These are phyloP conservation scores for Adoxophyes honmai DNA, from an alignment of 1,140 invertebrate genomes.

Conservation along the genomic window DNA sequence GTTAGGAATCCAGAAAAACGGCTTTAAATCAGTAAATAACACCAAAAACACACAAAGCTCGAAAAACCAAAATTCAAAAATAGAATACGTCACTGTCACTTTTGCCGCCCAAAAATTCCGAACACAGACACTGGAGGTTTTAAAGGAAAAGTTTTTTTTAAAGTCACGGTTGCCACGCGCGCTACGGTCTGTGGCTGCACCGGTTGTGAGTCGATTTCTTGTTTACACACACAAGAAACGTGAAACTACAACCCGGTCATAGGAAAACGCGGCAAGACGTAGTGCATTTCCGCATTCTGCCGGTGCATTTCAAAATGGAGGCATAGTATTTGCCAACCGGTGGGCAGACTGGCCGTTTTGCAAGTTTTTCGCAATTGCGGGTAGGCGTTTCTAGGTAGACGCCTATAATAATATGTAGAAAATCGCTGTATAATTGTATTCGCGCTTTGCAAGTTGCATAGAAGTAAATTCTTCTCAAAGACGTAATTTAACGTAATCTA, in stretches of 20 bases:
- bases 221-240: conserved; percentile 49
- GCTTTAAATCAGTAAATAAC: conserved; percentile 29
- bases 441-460: too few relatives aligned
- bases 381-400: not conserved
- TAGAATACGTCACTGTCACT: conserved; percentile 44
- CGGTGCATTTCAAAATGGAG: conserved; percentile 51
- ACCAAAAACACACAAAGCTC: conserved; percentile 35
- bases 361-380: conserved; percentile 58
- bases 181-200: conserved; percentile 51
- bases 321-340: conserved; percentile 51
- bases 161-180: conserved; percentile 49
- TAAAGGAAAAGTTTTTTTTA: conserved; percentile 18
- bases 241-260: conserved; percentile 40
- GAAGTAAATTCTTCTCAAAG: too few relatives aligned
- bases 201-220: conserved; percentile 56
- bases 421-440: too few relatives aligned
- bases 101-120: conserved; percentile 37
- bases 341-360: conserved; percentile 37
- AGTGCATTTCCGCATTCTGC: conserved; percentile 56
- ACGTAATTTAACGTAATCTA: too few relatives aligned
- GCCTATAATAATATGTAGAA: too few relatives aligned
- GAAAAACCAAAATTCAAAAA: conserved; percentile 23
- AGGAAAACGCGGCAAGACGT: conserved; percentile 37
- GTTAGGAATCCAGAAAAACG: conserved; percentile 18
- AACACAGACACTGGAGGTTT: conserved; percentile 38